Evolutionary conservation across 1,140 invertebrate genomes (phyloP).

Genomic region (Aphelenchoides besseyi): DNA sequence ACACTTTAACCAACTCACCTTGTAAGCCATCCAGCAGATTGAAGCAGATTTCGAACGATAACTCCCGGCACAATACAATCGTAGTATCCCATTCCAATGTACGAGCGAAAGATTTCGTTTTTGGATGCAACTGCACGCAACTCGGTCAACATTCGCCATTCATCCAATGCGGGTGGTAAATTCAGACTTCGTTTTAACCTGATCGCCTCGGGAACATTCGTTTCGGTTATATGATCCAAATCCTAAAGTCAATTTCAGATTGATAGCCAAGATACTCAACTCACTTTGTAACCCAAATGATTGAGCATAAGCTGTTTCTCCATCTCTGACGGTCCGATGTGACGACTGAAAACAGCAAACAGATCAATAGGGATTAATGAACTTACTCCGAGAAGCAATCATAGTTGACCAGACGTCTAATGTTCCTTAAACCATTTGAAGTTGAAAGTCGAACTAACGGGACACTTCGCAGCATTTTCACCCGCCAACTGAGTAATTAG

Average conservation of each 20-base stretch:
- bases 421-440: neutral
- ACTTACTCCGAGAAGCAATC: constrained; percentile 60
- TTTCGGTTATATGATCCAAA: constrained; percentile 54
- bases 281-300: constrained; percentile 57
- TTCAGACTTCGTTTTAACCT: constrained; percentile 43
- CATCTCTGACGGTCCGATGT: constrained; percentile 56
- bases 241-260: constrained; percentile 53
- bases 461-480: neutral
- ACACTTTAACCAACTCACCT: neutral
- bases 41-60: constrained; percentile 93
- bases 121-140: constrained; percentile 46
- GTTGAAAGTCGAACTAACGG: neutral
- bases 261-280: no score
- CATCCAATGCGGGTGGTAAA: constrained; percentile 52
- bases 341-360: constrained; percentile 28
- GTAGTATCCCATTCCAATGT: constrained; percentile 97
- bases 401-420: constrained; percentile 41
- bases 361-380: neutral
- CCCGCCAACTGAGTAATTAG: no score
- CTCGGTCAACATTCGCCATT: constrained; percentile 57
- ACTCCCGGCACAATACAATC: constrained; percentile 81
- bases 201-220: constrained; percentile 58
- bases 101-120: constrained; percentile 75
- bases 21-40: constrained; percentile 93
- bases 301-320: constrained; percentile 60